These are phyloP conservation scores for Ectropis grisescens DNA, from an alignment of 1,140 invertebrate genomes.

Conservation along the genomic window DNA sequence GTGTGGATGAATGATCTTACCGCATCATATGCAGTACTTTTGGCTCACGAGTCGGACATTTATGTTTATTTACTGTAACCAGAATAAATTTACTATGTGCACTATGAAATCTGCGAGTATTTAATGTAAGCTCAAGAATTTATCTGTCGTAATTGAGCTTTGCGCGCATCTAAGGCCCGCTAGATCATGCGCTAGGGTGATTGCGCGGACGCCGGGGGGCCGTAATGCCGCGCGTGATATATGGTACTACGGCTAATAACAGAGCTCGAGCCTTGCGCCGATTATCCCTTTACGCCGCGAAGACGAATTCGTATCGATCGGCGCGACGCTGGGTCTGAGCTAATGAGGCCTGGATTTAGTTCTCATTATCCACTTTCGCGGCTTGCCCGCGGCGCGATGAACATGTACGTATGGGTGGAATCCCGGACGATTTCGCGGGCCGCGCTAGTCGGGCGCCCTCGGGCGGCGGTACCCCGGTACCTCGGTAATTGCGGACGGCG, in stretches of 20 bases:
- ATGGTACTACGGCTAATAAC: constrained; percentile 64
- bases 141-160: neutral
- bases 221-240: constrained; percentile 59
- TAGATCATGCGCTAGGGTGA: constrained; percentile 35
- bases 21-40: too few relatives aligned
- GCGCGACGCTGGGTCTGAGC: constrained; percentile 44
- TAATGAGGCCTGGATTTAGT: constrained; percentile 61
- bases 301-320: constrained; percentile 59
- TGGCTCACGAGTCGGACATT: too few relatives aligned
- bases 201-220: constrained; percentile 51
- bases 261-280: constrained; percentile 37
- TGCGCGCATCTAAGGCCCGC: too few relatives aligned
- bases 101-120: too few relatives aligned
- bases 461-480: constrained; percentile 42
- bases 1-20: too few relatives aligned
- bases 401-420: too few relatives aligned
- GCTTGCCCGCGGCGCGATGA: constrained; percentile 45
- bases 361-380: constrained; percentile 62
- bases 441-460: constrained; percentile 26
- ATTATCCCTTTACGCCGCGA: constrained; percentile 56
- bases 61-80: too few relatives aligned
- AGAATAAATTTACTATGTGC: too few relatives aligned
- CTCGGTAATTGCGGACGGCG: constrained; percentile 47
- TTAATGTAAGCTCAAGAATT: too few relatives aligned
- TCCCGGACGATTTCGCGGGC: constrained; percentile 51